These are phyloP conservation scores for Drosophila tropicalis DNA, from an alignment of 1,140 invertebrate genomes.

Conservation along the genomic window DNA sequence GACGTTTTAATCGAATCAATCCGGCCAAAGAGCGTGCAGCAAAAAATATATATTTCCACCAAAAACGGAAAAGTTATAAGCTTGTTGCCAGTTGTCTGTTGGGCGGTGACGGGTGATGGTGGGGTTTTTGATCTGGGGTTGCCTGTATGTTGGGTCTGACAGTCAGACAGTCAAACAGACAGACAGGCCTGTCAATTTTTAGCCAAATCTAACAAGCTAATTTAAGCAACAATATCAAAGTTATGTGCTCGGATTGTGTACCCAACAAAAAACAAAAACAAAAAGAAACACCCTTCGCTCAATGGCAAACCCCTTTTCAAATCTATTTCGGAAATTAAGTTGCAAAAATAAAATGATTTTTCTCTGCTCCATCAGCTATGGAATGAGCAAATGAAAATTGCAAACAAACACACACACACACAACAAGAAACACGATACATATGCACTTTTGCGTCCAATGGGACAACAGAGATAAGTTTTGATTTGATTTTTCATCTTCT, in stretches of 20 bases:
- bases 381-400: slow-evolving; percentile 46
- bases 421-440: not conserved
- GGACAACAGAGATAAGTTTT: not conserved
- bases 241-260: slow-evolving; percentile 42
- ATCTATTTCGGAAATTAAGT: slow-evolving; percentile 22
- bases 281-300: slow-evolving; percentile 10
- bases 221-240: slow-evolving; percentile 62
- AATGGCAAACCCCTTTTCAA: slow-evolving; percentile 20
- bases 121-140: slow-evolving; percentile 24
- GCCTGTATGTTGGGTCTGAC: not conserved
- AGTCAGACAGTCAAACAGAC: not conserved
- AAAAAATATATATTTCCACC: slow-evolving; percentile 29
- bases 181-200: slow-evolving; percentile 35
- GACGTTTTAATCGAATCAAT: slow-evolving; percentile 81
- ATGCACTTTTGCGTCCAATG: slow-evolving; percentile 13
- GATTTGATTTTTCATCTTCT: not conserved
- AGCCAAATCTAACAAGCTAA: slow-evolving; percentile 56
- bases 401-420: slow-evolving; percentile 10
- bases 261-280: not conserved
- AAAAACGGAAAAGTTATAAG: slow-evolving; percentile 58
- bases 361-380: slow-evolving; percentile 17
- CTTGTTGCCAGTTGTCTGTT: slow-evolving; percentile 65
- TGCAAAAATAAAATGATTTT: slow-evolving; percentile 54
- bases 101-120: slow-evolving; percentile 19
- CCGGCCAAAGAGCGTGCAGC: slow-evolving; percentile 51